A percentile compares a stretch with the other conserved stretches of the same genome.
Conservation (phyloP, 2,797 vertebrate species). For the Propithecus perrieri region DNA sequence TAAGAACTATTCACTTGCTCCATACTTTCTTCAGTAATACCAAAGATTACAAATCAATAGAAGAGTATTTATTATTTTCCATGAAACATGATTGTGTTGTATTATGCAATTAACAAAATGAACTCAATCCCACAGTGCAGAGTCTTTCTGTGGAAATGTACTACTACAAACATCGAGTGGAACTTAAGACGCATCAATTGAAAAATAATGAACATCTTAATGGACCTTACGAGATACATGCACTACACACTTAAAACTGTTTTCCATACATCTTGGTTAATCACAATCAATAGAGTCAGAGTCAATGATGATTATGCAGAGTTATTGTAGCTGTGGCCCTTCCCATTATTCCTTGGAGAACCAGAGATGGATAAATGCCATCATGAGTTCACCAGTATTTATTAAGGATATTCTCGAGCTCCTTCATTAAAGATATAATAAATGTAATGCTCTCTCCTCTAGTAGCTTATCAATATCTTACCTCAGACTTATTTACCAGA, state of each 20-base stretch:
- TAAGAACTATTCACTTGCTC: slow-evolving; percentile 13
- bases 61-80: slow-evolving; percentile 73
- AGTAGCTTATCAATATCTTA: slow-evolving; percentile 71
- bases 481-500: slow-evolving; percentile 81
- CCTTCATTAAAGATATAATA: slow-evolving; percentile 71
- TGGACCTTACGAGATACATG: slow-evolving; percentile 70
- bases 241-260: slow-evolving; percentile 74
- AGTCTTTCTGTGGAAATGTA: slow-evolving; percentile 49
- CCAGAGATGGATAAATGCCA: slow-evolving; percentile 73
- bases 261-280: slow-evolving; percentile 82
- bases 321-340: slow-evolving; percentile 68
- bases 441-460: slow-evolving; percentile 61
- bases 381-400: slow-evolving; percentile 79
- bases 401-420: slow-evolving; percentile 66
- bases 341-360: slow-evolving; percentile 73
- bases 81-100: slow-evolving; percentile 52
- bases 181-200: slow-evolving; percentile 69
- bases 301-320: slow-evolving; percentile 75
- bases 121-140: slow-evolving; percentile 52
- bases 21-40: not conserved
- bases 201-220: slow-evolving; percentile 80
- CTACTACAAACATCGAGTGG: slow-evolving; percentile 57
- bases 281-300: slow-evolving; percentile 79
- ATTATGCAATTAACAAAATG: slow-evolving; percentile 77
- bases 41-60: slow-evolving; percentile 55